Base-by-base conservation (phyloP, 2,888 invertebrate species). In the Ochropacha duplaris region DNA sequence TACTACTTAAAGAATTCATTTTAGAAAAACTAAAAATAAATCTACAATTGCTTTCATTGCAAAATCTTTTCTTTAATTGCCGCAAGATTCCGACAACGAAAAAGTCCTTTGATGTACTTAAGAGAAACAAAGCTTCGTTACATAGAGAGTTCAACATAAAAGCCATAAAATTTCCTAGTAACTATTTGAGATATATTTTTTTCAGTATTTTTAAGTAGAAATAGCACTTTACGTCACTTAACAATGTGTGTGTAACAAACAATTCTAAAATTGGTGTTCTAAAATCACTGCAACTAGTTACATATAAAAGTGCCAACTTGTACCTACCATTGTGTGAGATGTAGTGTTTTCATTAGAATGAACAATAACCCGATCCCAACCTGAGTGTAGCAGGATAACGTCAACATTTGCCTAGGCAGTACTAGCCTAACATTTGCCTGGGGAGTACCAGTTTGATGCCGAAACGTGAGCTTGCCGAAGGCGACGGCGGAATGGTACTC, bases 331-430 rank as follows among this genome's bases (percentile, higher is more conserved):
- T 16, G 39, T 16, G 44, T 44, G 39, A n/a, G 39, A 39, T 39
- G 44, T 44, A 44, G 44, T 44, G 44, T 19, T 44, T 55, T 56
- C 54, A 51, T 49, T 49, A 19, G 57, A 57, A 62, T 55, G 54
- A 64, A 68, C 67, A 72, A 68, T 72, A 73, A 69, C 64, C 57
- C 55, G 64, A 68, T 66, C 61, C 65, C 61, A 59, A 57, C 57
- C 61, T 65, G 69, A 72, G 64, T 74, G 72, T 61, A 64, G 69
- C 64, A 55, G 58, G 58, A 60, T 58, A 61, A 59, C 50, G 55
- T 54, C 58, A 65, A 58, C 60, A 65, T 66, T 68, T 63, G 59
- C 58, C 44, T 19, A 44, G 44, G 44, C 54, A 54, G 51, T 28
- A 22, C 50, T 36, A n/a, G 55, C 49, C 22, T 34, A 49, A 55